phyloP scores from a whole-genome alignment of 2,888 invertebrate genomes.

The Eubasilissa splendida region DNA sequence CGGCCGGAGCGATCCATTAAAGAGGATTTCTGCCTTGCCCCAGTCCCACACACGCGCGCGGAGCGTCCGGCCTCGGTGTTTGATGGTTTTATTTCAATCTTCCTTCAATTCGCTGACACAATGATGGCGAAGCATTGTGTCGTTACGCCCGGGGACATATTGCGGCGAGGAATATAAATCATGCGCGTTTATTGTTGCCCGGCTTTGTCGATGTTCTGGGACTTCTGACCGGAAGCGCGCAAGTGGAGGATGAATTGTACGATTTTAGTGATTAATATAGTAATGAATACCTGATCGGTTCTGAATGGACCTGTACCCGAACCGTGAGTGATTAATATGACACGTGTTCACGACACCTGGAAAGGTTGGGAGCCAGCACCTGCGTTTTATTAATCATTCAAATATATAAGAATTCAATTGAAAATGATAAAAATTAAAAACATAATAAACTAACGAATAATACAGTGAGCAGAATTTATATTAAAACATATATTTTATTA shows the following conservation, averaged over 20 bases:
- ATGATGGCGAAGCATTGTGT: slow-evolving; percentile 49
- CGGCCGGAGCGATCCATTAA: slow-evolving; percentile 41
- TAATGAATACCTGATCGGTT: slow-evolving; percentile 5
- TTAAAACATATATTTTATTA: too few species aligned
- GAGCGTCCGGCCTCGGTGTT: slow-evolving; percentile 25
- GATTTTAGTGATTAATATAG: slow-evolving; percentile 30
- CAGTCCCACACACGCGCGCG: slow-evolving; percentile 15
- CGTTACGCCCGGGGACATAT: slow-evolving; percentile 48
- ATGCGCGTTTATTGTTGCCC: slow-evolving; percentile 44
- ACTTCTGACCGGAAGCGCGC: slow-evolving; percentile 39
- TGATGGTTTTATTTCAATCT: slow-evolving; percentile 52
- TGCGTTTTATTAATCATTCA: too few species aligned
- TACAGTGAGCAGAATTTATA: too few species aligned
- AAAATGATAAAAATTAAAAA: too few species aligned
- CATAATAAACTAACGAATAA: too few species aligned
- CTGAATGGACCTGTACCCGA: background rate
- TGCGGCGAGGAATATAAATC: slow-evolving; percentile 51
- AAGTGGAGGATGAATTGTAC: slow-evolving; percentile 37
- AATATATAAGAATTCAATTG: too few species aligned
- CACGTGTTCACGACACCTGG: too few species aligned
- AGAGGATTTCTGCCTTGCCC: slow-evolving; percentile 39
- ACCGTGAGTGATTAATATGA: too few species aligned
- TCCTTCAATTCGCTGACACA: slow-evolving; percentile 55
- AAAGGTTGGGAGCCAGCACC: too few species aligned
- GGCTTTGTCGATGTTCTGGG: slow-evolving; percentile 31